Evolutionary conservation across 2,888 invertebrate species (phyloP).

Genomic region (Lasius fuliginosus): DNA sequence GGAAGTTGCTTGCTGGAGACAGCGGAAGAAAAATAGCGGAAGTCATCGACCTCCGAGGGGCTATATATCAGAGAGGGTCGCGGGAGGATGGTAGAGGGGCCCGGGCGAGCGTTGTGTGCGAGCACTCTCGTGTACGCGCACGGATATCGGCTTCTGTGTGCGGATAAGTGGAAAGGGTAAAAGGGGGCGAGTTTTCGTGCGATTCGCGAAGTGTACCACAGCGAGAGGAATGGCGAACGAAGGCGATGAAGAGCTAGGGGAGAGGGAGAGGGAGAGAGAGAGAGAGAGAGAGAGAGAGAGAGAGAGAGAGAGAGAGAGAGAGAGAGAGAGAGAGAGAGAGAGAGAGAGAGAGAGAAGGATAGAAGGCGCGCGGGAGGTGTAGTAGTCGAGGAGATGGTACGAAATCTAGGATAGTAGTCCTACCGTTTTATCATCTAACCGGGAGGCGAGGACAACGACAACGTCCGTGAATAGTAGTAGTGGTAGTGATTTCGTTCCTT

Average conservation of each 20-base stretch:
- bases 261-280: too few species aligned
- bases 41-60: conserved; percentile 89
- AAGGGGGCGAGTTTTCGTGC: conserved; percentile 65
- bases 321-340: conserved; percentile 41
- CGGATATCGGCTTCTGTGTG: conserved; percentile 55
- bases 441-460: conserved; percentile 65
- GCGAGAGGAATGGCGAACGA: conserved; percentile 62
- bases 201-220: conserved; percentile 54
- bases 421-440: conserved; percentile 79
- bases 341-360: conserved; percentile 40
- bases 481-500: conserved; percentile 60
- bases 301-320: conserved; percentile 39
- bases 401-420: conserved; percentile 80
- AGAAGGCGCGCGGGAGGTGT: conserved; percentile 32
- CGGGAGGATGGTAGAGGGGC: conserved; percentile 74
- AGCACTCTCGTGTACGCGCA: conserved; percentile 23
- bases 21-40: conserved; percentile 89
- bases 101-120: conserved; percentile 65
- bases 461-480: conserved; percentile 45
- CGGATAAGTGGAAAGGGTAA: conserved; percentile 75
- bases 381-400: conserved; percentile 26
- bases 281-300: conserved; percentile 45
- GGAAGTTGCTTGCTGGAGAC: conserved; percentile 87
- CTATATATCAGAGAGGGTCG: conserved; percentile 87
- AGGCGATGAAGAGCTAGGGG: conserved; percentile 63